Base-by-base conservation (phyloP, 2,113 vertebrate species). In the Penelope pileata region DNA sequence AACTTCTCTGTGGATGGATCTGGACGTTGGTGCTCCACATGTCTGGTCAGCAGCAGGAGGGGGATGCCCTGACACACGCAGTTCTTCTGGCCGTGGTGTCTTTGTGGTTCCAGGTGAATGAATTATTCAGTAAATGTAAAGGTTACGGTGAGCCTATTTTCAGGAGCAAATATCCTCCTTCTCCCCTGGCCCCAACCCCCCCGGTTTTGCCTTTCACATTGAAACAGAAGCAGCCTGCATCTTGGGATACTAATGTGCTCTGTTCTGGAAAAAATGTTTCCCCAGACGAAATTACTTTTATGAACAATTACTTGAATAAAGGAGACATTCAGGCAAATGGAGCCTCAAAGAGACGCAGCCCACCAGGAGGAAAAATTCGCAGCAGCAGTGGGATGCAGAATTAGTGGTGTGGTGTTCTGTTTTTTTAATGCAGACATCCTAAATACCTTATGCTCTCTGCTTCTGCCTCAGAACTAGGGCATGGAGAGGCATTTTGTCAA, bases 351-450 rank as follows among this genome's bases (percentile, higher is more conserved):
- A 5, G 38, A 21, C 36, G 11, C 11, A 53, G 11, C 34, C 27
- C n/a, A 86, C 16, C 42, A 10, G 0, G 15, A 32, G 8, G 24
- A 32, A 42, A 79, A 38, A 67, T 45, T 67, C 62, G 30, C 13
- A 4, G 43, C 23, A n/a, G 45, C 7, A 2, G 36, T n/a, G 19
- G 36, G 23, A 88, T 80, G 47, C 23, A 79, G 53, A 43, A 72
- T 63, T 1, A 1, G 18, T 47, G 6, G n/a, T 38, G 2, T 34
- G 6, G 7, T 2, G 18, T 21, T 42, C 15, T 19, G 12, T 58
- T 19, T 19, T 6, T 48, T 10, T n/a, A 83, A 40, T 36, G 22
- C 3, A 62, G 16, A 54, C 24, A 53, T 15, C 7, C 1, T 70
- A 69, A 66, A 4, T 81, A 62, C 32, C 17, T 38, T 54, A 13